Conservation (phyloP, 92 coral and sea anemone genomes). For the Umimayanthus kanabou region DNA sequence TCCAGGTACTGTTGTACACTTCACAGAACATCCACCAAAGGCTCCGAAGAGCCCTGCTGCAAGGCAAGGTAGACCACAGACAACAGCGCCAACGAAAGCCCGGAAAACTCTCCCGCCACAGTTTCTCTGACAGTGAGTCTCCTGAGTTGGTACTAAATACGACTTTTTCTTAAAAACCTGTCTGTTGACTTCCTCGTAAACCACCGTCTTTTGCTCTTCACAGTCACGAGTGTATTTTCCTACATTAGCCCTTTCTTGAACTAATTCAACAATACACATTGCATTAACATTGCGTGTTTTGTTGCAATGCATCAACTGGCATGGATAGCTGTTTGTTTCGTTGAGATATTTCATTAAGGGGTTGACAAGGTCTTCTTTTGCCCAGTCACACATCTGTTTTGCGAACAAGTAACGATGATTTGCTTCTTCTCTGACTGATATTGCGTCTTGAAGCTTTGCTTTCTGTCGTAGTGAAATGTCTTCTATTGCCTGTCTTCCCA, state of each 20-base stretch:
- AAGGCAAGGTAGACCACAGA: background rate
- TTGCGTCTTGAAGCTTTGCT: background rate
- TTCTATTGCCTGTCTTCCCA: slow-evolving; percentile 10
- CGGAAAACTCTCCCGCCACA: slow-evolving; percentile 14
- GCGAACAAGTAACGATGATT: background rate
- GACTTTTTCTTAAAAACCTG: slow-evolving; percentile 1
- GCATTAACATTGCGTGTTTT: background rate
- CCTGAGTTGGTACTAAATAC: slow-evolving; percentile 10
- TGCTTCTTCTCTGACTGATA: background rate
- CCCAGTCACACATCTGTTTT: background rate
- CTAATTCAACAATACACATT: background rate
- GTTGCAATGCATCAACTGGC: slow-evolving; percentile 27
- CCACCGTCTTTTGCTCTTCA: background rate
- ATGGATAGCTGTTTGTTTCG: background rate
- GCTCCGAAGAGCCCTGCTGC: background rate
- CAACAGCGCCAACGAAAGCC: slow-evolving; percentile 11
- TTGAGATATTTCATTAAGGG: slow-evolving; percentile 4
- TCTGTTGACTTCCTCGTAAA: slow-evolving; percentile 16
- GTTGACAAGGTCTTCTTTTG: slow-evolving; percentile 4
- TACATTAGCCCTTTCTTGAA: background rate
- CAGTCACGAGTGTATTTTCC: background rate
- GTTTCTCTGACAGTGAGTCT: background rate
- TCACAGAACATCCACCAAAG: slow-evolving; percentile 25
- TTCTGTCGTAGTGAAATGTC: background rate
- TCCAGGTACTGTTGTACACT: slow-evolving; percentile 6